Percentiles rank a stretch among this genome's conserved stretches.
Conservation (phyloP, 2,113 vertebrate genomes). For the Telmatochromis brichardi region DNA sequence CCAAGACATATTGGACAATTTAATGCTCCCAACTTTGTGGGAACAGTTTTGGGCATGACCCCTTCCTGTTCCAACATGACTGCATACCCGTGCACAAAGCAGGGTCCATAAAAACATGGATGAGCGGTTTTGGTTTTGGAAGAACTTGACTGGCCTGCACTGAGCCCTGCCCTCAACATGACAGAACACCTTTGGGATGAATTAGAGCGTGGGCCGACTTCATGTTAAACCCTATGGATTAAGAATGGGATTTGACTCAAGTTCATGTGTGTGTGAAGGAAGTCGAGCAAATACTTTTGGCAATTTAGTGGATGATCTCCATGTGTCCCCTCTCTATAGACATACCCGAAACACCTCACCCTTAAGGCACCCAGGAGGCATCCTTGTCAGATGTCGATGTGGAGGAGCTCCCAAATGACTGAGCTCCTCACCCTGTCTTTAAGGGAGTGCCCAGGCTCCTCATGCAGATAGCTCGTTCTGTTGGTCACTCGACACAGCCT, state of each 20-base stretch:
- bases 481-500: background rate
- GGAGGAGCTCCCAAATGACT: background rate
- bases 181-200: background rate
- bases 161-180: background rate
- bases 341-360: background rate
- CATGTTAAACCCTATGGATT: background rate
- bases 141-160: background rate
- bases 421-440: background rate
- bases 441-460: background rate
- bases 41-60: background rate
- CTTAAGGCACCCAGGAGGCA: background rate
- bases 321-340: background rate
- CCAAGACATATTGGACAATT: background rate
- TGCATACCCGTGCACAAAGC: background rate
- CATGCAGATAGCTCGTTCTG: background rate
- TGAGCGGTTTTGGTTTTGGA: background rate
- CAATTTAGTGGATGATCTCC: background rate
- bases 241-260: background rate
- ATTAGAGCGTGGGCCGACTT: background rate
- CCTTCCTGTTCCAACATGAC: background rate
- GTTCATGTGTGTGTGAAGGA: background rate
- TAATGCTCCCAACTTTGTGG: background rate
- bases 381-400: background rate
- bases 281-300: background rate
- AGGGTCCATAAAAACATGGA: background rate